Evolutionary conservation across 2,113 vertebrate species (phyloP), one percentile per base, ranked within the genome.

Genomic region (Larimichthys polyactis): DNA sequence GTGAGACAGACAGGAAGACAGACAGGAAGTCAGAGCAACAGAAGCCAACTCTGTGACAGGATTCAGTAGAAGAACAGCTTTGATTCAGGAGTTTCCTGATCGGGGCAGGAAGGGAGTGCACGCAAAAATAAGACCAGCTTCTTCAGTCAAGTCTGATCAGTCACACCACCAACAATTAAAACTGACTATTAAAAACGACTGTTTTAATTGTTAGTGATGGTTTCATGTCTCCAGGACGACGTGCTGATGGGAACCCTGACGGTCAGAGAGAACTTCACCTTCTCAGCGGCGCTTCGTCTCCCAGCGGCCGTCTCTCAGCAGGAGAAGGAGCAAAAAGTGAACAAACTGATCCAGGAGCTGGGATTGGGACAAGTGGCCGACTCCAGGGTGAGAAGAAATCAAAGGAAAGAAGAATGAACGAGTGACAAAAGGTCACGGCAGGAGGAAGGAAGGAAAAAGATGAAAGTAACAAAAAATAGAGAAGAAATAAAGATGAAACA

Each of bases 201-300:
- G 36, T 40, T 40, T 40, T 8, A 9, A 40, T 9, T 72, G 67
- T 40, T 32, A 11, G 3, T 11, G 36, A 12, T 9, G 20, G 16
- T 70, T 27, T 40, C 0, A 10, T 27, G 5, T 44, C 58, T 29
- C 0, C 87, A 99, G 96, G 98, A 99, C 82, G 97, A 98, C 69
- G 95, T 99, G 19, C 97, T 99, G 93, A 98, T 99, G 98, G 98
- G 98, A 66, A 99, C 98, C 0, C 89, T 99, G 89, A 98, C 97
- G 0, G 96, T 99, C 43, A 95, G 96, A 89, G 97, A 99, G 84
- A 99, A 99, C 82, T 78, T 99, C n/a, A 93, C 91, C 57, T 99
- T 99, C 94, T 99, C 98, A 0, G 97, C 98, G 3, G 98, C 97
- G 0, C 96, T 99, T 29, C 95, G 98, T 1, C 94, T 99, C 63